Base-by-base conservation (phyloP, 2,113 vertebrate species). In the Marcusenius ussheri region DNA sequence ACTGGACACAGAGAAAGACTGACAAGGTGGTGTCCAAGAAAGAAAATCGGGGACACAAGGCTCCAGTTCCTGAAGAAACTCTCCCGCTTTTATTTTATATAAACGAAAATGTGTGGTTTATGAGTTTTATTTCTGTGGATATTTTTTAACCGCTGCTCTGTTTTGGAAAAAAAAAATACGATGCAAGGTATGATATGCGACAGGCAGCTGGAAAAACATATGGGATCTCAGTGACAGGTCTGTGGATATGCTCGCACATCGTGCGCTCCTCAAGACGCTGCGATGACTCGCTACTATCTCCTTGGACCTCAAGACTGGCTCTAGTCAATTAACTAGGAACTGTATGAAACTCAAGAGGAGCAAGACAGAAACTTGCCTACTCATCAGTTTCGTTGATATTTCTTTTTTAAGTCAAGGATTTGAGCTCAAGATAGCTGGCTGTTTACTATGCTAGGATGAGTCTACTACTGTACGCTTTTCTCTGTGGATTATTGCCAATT, bases 401-500 rank as follows among this genome's bases (percentile, higher is more conserved):
- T 51, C 35, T 87, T 62, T 53, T 31, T 92, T 90, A 92, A 91
- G 91, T 93, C 91, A 96, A 96, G 96, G 95, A 97, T 97, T 96
- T 92, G 96, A 92, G 95, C 95, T 95, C 90, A 90, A 92, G 89
- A 80, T 93, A 91, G 93, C 94, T 96, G 97, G 96, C 97, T 96
- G 95, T 96, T 96, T 97, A 97, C 95, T 98, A 98, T 99, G 97
- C 96, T 93, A 99, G 96, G 94, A 99, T 99, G 98, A 96, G 96
- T 97, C 97, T 97, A 91, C 96, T 99, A 96, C 97, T 95, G 94
- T 95, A 97, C 93, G 94, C 98, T 94, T 96, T 98, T 94, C 94
- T 98, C 92, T 96, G 95, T 96, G 98, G 98, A 98, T 97, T 98
- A 96, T 94, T 98, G 90, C 96, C 95, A 95, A 95, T 96, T 91